Conservation (phyloP, 2,113 vertebrate genomes). For the Pelvicachromis taeniatus region DNA sequence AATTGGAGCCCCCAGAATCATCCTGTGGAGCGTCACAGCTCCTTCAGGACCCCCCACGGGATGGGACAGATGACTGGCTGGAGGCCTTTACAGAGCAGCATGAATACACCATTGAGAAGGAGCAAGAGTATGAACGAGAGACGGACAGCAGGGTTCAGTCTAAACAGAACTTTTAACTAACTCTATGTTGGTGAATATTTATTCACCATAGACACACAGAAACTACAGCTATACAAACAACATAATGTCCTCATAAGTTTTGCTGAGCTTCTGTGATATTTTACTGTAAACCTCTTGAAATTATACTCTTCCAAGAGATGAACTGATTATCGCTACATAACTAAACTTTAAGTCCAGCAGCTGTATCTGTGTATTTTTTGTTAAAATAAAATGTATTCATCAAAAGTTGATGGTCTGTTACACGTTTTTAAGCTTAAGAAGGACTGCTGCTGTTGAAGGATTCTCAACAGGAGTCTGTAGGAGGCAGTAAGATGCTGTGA, state of each 20-base stretch:
- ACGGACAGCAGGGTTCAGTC: background rate
- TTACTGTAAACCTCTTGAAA: background rate
- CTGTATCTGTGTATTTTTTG: background rate
- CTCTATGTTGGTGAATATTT: background rate
- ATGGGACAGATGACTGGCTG: background rate
- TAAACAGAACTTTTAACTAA: background rate
- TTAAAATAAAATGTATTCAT: background rate
- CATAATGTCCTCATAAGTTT: background rate
- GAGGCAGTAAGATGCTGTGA: background rate
- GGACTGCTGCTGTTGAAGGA: constrained; percentile 80
- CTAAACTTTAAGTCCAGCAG: background rate
- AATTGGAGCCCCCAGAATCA: constrained; percentile 28
- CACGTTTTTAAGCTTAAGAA: constrained; percentile 63
- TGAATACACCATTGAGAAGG: background rate
- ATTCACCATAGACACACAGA: background rate
- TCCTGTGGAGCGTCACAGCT: background rate
- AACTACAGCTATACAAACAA: background rate
- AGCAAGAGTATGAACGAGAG: constrained; percentile 29
- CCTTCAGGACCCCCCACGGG: background rate
- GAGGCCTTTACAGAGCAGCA: background rate
- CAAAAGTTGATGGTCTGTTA: rapidly evolving
- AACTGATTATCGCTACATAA: background rate
- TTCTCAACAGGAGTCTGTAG: constrained; percentile 82
- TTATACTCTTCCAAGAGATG: background rate
- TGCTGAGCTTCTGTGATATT: background rate